phyloP scores from a whole-genome alignment of 2,888 invertebrate genomes.

The Ommatoiulus sabulosus region DNA sequence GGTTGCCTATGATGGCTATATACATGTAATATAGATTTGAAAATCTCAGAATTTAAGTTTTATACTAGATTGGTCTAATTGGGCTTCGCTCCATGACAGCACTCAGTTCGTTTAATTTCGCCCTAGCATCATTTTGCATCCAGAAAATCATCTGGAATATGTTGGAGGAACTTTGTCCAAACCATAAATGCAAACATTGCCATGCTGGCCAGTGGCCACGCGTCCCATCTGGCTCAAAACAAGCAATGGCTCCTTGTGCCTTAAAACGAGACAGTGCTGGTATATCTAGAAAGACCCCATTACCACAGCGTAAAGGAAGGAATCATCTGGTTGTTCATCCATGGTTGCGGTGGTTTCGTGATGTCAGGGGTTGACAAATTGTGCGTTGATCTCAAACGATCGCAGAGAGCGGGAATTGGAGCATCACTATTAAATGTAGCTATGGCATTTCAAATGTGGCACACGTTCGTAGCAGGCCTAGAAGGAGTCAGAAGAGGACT shows the following conservation, averaged over 20 bases:
- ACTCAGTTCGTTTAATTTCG: no score
- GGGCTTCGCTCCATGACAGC: no score
- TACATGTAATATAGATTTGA: no score
- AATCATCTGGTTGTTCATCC: constrained; percentile 47
- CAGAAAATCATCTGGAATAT: no score
- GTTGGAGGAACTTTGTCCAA: no score
- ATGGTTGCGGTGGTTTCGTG: not conserved
- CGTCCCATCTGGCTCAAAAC: not conserved
- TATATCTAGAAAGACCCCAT: not conserved
- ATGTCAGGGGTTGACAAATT: not conserved
- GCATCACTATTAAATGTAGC: not conserved
- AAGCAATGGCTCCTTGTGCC: no score
- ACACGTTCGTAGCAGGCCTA: not conserved
- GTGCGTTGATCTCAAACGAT: not conserved
- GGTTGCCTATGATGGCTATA: no score
- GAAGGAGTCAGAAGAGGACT: not conserved
- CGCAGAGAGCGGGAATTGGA: not conserved
- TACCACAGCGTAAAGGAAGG: constrained; percentile 53
- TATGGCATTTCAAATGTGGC: not conserved
- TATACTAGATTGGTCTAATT: no score
- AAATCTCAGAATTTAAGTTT: no score
- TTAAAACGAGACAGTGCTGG: not conserved
- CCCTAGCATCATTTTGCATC: no score
- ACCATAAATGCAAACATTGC: not conserved
- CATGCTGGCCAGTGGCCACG: no score